Evolutionary conservation across 2,797 vertebrate species (phyloP).

Genomic region (Tadarida brasiliensis): DNA sequence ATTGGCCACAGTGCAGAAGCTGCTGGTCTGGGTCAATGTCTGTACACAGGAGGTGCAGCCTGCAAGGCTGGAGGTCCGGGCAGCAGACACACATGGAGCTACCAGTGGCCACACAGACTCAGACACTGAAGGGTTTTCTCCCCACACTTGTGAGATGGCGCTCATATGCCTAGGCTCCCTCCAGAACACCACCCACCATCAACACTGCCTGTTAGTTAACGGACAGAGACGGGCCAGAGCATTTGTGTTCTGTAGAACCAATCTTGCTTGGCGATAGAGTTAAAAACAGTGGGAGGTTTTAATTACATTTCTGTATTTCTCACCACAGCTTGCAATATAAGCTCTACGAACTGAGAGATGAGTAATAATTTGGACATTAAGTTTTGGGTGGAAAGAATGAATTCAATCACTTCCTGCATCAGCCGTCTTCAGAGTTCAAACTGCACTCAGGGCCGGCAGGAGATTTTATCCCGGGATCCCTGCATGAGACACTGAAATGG

Average conservation of each 20-base stretch:
- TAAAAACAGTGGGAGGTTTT: slow-evolving; percentile 43
- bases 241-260: not conserved
- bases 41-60: fast-evolving
- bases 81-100: fast-evolving
- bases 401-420: slow-evolving; percentile 86
- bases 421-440: slow-evolving; percentile 85
- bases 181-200: not conserved
- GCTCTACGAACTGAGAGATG: slow-evolving; percentile 75
- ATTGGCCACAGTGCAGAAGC: fast-evolving
- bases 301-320: slow-evolving; percentile 61
- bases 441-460: slow-evolving; percentile 84
- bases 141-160: fast-evolving
- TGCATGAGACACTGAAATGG: slow-evolving; percentile 93
- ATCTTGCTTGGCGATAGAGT: not conserved
- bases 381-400: slow-evolving; percentile 72
- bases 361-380: slow-evolving; percentile 77
- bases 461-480: slow-evolving; percentile 93
- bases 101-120: fast-evolving
- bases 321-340: slow-evolving; percentile 32
- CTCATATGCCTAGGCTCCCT: fast-evolving
- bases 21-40: fast-evolving
- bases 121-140: not conserved
- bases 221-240: fast-evolving
- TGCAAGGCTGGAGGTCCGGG: fast-evolving
- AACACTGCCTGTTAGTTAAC: fast-evolving